phyloP scores from a whole-genome alignment of 2,888 invertebrate genomes.

The Chrysodeixis includens region DNA sequence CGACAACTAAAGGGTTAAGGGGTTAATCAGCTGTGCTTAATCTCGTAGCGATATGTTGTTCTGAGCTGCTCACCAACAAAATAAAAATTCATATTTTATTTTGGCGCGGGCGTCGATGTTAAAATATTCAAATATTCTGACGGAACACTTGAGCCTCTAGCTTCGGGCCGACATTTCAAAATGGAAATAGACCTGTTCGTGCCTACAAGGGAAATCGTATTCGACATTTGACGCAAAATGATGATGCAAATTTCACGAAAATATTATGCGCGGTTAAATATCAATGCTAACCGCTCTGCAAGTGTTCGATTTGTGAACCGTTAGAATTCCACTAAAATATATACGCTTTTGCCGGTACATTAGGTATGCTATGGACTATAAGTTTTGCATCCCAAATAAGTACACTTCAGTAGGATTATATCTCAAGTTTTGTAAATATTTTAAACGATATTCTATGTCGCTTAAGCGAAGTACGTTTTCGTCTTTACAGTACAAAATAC shows the following conservation, averaged over 20 bases:
- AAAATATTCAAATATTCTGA: slow-evolving; percentile 87
- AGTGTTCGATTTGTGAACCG: slow-evolving; percentile 58
- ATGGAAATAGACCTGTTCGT: slow-evolving; percentile 83
- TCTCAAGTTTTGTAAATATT: too few relatives aligned
- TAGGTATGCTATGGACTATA: slow-evolving; percentile 42
- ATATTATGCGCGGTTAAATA: slow-evolving; percentile 74
- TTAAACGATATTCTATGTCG: too few relatives aligned
- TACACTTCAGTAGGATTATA: too few relatives aligned
- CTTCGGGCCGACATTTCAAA: slow-evolving; percentile 81
- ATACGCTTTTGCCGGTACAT: slow-evolving; percentile 38
- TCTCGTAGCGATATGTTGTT: slow-evolving; percentile 41
- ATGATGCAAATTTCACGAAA: slow-evolving; percentile 79
- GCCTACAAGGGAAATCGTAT: slow-evolving; percentile 81
- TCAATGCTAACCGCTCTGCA: slow-evolving; percentile 66
- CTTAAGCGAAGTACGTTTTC: too few relatives aligned
- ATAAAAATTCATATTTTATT: slow-evolving; percentile 79
- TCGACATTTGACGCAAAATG: slow-evolving; percentile 82
- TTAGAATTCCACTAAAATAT: slow-evolving; percentile 39
- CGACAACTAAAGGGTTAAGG: slow-evolving; percentile 38
- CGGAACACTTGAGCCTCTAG: slow-evolving; percentile 80
- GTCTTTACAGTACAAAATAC: too few relatives aligned
- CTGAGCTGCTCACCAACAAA: slow-evolving; percentile 55
- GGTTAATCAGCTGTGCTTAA: slow-evolving; percentile 47
- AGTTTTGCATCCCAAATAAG: too few relatives aligned
- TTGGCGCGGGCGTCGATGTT: slow-evolving; percentile 75